A percentile compares a stretch with the other conserved stretches of the same genome.
These are phyloP conservation scores for Aldabrachelys gigantea DNA, from an alignment of 2,113 vertebrate genomes.

Conservation along the genomic window DNA sequence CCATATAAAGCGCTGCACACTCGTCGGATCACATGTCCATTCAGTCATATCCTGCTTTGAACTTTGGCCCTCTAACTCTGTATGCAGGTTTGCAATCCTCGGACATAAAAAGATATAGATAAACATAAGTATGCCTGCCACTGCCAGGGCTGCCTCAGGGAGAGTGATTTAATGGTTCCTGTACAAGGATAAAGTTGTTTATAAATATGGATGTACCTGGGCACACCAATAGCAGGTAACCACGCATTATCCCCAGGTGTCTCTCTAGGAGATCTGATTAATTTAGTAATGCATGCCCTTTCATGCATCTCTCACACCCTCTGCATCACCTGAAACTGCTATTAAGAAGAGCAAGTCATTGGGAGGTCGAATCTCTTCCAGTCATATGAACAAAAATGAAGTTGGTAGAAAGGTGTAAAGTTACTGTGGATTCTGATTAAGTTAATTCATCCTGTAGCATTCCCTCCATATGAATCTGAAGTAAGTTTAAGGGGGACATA, in stretches of 20 bases:
- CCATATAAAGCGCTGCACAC: neutral
- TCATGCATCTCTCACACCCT: neutral
- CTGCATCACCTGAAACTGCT: neutral
- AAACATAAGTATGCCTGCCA: conserved; percentile 67
- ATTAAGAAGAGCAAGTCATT: neutral
- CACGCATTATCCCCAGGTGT: conserved; percentile 57
- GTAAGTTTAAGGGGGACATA: neutral
- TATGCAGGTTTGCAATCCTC: conserved; percentile 46
- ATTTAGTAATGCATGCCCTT: conserved; percentile 70
- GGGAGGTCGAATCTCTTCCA: neutral
- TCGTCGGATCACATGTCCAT: conserved; percentile 43
- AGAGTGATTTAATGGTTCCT: conserved; percentile 68
- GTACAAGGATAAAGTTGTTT: conserved; percentile 74
- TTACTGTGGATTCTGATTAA: neutral
- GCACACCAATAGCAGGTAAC: conserved; percentile 51
- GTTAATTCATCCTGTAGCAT: neutral
- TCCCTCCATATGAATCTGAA: neutral
- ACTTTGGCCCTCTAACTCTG: conserved; percentile 57
- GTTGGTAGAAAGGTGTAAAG: neutral
- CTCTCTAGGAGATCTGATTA: conserved; percentile 59
- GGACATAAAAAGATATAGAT: conserved; percentile 55
- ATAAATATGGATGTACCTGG: conserved; percentile 80
- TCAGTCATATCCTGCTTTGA: conserved; percentile 52
- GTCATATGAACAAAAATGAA: neutral
- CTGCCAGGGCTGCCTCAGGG: conserved; percentile 72